Evolutionary conservation across 2,113 vertebrate genomes (phyloP).

Genomic region (Paramisgurnus dabryanus): DNA sequence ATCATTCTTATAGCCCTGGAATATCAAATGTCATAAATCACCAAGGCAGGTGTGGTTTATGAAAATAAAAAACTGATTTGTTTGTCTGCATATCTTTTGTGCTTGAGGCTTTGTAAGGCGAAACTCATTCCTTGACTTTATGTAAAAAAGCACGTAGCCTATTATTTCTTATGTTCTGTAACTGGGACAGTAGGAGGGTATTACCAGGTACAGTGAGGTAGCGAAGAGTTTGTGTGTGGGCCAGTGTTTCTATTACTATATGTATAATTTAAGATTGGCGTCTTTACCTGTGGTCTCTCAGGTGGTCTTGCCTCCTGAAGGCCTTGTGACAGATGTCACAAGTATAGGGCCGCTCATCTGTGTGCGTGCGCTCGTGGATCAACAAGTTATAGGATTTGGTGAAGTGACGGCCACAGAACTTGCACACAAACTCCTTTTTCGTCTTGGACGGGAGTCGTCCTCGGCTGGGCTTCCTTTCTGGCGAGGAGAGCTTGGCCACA

Average conservation of each 20-base stretch:
- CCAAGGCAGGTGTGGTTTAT: conserved; percentile 12
- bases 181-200: neutral
- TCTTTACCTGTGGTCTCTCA: conserved; percentile 93
- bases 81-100: conserved; percentile 58
- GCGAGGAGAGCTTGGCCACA: conserved; percentile 87
- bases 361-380: conserved; percentile 97
- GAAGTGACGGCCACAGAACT: conserved; percentile 98
- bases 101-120: neutral
- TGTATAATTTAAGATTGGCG: neutral
- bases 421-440: conserved; percentile 99
- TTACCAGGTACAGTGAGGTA: conserved; percentile 2
- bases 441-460: conserved; percentile 96
- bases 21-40: conserved; percentile 18
- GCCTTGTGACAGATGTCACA: conserved; percentile 99
- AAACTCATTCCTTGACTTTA: neutral
- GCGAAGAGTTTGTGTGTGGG: conserved; percentile 8
- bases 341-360: conserved; percentile 94
- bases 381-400: conserved; percentile 99
- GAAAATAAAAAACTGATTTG: conserved; percentile 74
- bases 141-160: neutral
- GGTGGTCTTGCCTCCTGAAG: conserved; percentile 97
- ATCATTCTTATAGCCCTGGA: conserved; percentile 4
- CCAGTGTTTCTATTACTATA: neutral
- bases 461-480: conserved; percentile 90
- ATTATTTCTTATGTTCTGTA: neutral